These are phyloP conservation scores for Leptinotarsa defecta DNA, from an alignment of 1,140 invertebrate species.

Conservation along the genomic window DNA sequence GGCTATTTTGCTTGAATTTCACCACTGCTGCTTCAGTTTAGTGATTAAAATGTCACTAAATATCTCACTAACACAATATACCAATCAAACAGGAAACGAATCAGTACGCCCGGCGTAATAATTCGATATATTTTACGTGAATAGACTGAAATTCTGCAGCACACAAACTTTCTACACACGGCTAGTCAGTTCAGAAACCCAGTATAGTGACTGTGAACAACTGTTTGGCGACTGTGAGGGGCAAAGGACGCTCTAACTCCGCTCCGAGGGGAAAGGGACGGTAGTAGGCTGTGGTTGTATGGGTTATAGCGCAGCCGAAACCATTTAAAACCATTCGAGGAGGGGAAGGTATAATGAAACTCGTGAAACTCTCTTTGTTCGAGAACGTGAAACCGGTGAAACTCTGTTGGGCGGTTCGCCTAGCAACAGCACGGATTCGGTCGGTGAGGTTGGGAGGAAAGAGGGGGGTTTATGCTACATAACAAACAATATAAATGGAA, in stretches of 20 bases:
- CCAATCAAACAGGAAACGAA: constrained; percentile 14
- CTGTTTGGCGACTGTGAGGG: constrained; percentile 22
- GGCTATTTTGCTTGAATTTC: constrained; percentile 24
- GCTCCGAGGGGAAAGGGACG: constrained; percentile 13
- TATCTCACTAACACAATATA: constrained; percentile 20
- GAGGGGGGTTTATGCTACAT: constrained; percentile 21
- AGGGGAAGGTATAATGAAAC: constrained; percentile 34
- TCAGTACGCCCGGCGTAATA: constrained; percentile 5
- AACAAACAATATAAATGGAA: constrained; percentile 32
- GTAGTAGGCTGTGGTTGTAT: constrained; percentile 34
- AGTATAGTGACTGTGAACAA: constrained; percentile 18
- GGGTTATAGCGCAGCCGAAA: constrained; percentile 40
- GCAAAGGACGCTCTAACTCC: constrained; percentile 16
- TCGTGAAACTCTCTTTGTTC: constrained; percentile 45
- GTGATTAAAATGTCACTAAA: constrained; percentile 27
- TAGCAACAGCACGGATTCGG: constrained; percentile 34
- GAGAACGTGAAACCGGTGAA: constrained; percentile 29
- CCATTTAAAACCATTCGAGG: constrained; percentile 39
- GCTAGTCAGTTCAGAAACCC: constrained; percentile 27
- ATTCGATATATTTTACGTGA: constrained; percentile 18
- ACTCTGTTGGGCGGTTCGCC: constrained; percentile 28
- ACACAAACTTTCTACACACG: constrained; percentile 26
- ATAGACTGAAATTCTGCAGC: neutral
- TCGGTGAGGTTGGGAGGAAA: constrained; percentile 10
- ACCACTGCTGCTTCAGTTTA: constrained; percentile 5